These are phyloP conservation scores for Athetis lepigone DNA, from an alignment of 2,888 invertebrate species.

Conservation along the genomic window DNA sequence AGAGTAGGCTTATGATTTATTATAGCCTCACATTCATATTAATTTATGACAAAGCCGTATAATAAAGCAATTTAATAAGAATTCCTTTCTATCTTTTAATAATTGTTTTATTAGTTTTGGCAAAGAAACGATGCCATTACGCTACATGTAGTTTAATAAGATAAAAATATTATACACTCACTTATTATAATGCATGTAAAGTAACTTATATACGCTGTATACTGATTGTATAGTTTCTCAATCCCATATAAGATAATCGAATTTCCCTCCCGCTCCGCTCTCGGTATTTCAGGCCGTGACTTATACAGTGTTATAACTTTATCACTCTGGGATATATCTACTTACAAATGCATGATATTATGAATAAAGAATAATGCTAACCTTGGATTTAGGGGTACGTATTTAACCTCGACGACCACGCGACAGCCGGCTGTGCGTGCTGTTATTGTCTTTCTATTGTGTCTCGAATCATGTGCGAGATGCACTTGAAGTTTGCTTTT, in stretches of 20 bases:
- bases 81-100: slow-evolving; percentile 1
- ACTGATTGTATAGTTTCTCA: not conserved
- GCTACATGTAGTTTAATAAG: not conserved
- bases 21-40: not conserved
- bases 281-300: no score
- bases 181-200: not conserved
- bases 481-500: no score
- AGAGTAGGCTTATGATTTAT: not conserved
- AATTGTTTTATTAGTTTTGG: slow-evolving; percentile 4
- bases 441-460: no score
- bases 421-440: no score
- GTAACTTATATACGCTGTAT: not conserved
- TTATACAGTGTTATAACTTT: not conserved
- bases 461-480: no score
- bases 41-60: slow-evolving; percentile 3
- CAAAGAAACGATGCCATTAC: not conserved
- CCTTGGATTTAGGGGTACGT: no score
- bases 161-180: not conserved
- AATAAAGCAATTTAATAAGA: not conserved
- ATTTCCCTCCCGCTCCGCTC: not conserved
- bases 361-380: no score
- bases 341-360: no score
- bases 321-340: not conserved
- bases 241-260: not conserved
- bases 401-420: no score